These are phyloP conservation scores for Ridgeia piscesae DNA, from an alignment of 1,140 invertebrate species.

Conservation along the genomic window DNA sequence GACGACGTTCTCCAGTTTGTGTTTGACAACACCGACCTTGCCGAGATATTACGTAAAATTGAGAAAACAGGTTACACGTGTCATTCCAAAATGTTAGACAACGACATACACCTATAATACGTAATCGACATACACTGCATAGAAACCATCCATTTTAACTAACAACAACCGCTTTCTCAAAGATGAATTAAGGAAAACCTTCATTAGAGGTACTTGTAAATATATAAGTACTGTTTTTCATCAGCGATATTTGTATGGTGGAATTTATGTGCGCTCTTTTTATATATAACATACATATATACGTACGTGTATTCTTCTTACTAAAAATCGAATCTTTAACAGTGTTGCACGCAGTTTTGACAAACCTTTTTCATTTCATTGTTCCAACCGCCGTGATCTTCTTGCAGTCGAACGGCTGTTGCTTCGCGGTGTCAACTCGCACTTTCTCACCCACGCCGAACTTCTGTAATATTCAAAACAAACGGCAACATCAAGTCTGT, in stretches of 20 bases:
- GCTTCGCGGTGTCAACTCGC: neutral
- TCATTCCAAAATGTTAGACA: neutral
- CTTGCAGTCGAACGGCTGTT: neutral
- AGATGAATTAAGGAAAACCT: no score
- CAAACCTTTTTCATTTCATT: neutral
- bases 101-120: no score
- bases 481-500: neutral
- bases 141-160: no score
- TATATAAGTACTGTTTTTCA: no score
- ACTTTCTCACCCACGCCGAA: neutral
- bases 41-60: neutral
- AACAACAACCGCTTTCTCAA: no score
- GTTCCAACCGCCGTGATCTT: slow-evolving; percentile 14
- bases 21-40: neutral
- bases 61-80: neutral
- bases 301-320: no score
- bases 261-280: no score
- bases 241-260: no score
- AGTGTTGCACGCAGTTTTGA: no score
- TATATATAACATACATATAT: no score
- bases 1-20: neutral
- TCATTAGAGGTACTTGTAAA: no score
- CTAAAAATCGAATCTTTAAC: neutral
- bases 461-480: neutral
- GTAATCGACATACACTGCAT: no score